Base-by-base conservation (phyloP, 2,888 invertebrate genomes). In the Nephrocerus scutellatus region DNA sequence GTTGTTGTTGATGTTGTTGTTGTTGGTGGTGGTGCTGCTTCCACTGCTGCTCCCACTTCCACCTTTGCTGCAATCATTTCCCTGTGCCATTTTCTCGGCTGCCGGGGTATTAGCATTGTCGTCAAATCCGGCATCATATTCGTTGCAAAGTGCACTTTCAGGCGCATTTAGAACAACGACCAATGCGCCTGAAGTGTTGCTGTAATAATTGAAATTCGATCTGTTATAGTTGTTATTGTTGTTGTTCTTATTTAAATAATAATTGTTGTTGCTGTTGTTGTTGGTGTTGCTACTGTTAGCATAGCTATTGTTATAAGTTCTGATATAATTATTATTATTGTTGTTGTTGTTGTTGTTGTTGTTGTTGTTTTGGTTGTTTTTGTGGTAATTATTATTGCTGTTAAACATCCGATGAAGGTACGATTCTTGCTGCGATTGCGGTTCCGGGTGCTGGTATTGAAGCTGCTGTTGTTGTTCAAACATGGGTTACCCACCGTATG, bases 351-450 rank as follows among this genome's bases (percentile, higher is more conserved):
- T 18, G 15, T 30, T 30, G 16, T 30, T 18, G 12, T 18, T 36
- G 13, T 28, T 30, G 18, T 30, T 36, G 18, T n/a, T 23, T 18
- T 30, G 9, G 6, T 22, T 6, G 12, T 24, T 23, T 16, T 30
- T 20, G 9, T 5, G 39, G 31, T 47, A 50, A 23, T 47, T 50
- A 21, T 41, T 44, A 44, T 41, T 48, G n/a, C 26, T 13, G n/a
- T 24, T 24, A 24, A 44, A 38, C 37, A 44, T 31, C 22, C 40
- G 47, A 41, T 48, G 46, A 30, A 45, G 35, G 33, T 36, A 46
- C 8, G 43, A 29, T 29, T 46, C 37, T 22, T 39, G 37, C 10
- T 36, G 44, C 6, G 43, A 49, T 30, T 50, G 45, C 38, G 42
- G 42, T n/a, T n/a, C n/a, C 35, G 41, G 34, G 31, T 45, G 43